These are phyloP conservation scores for Ptilorrhoa leucosticta DNA, from an alignment of 2,113 vertebrate genomes.

Conservation along the genomic window DNA sequence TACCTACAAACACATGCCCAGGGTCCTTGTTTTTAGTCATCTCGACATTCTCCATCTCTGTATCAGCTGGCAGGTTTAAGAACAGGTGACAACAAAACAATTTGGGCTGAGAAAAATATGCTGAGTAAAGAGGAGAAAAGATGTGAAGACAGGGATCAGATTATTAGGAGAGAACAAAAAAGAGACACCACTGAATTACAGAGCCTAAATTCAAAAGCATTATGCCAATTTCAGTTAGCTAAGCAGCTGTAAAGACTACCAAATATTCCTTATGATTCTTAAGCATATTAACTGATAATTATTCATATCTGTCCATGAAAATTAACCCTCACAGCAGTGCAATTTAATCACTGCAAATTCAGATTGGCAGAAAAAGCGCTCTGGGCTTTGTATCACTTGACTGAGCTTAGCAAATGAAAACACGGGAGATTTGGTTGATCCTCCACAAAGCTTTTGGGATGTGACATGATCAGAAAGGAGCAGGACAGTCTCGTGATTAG, in stretches of 20 bases:
- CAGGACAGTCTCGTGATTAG: not conserved
- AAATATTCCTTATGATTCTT: not conserved
- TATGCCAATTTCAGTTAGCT: not conserved
- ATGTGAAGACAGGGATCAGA: not conserved
- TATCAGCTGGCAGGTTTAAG: not conserved
- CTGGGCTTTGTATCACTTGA: not conserved
- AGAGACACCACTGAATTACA: not conserved
- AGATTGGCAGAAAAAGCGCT: not conserved
- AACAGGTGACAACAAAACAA: not conserved
- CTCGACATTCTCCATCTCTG: not conserved
- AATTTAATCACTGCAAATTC: not conserved
- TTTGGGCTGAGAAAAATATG: not conserved
- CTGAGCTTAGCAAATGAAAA: conserved; percentile 29
- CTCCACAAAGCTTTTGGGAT: not conserved
- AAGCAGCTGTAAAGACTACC: not conserved
- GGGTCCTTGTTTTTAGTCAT: not conserved
- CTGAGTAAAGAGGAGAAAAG: not conserved
- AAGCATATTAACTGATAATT: conserved; percentile 9
- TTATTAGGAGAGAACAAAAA: not conserved
- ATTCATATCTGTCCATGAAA: not conserved
- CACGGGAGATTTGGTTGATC: not conserved
- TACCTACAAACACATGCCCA: not conserved
- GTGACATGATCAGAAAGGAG: not conserved
- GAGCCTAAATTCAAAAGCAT: not conserved
- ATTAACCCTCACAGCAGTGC: not conserved